These are phyloP conservation scores for Drosophila mercatorum DNA, from an alignment of 2,888 invertebrate species.

Conservation along the genomic window DNA sequence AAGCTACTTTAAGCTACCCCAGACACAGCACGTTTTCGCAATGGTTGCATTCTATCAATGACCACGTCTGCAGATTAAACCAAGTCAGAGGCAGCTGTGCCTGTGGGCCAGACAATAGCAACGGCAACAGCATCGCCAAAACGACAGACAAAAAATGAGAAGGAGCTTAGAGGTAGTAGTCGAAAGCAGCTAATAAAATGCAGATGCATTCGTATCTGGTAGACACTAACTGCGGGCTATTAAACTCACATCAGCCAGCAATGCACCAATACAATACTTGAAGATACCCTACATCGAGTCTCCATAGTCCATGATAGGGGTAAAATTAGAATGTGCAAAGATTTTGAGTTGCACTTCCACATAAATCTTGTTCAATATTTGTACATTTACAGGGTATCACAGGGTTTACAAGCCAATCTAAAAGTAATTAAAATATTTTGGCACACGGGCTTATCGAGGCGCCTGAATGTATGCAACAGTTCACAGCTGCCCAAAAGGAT, in stretches of 20 bases:
- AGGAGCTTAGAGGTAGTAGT: background rate
- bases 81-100: conserved; percentile 22
- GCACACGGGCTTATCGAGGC: background rate
- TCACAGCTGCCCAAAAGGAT: conserved; percentile 14
- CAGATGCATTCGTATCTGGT: conserved; percentile 10
- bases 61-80: conserved; percentile 9
- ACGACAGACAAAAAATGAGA: background rate
- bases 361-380: background rate
- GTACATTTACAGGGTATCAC: background rate
- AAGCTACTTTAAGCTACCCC: background rate
- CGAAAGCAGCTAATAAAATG: conserved; percentile 39
- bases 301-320: background rate
- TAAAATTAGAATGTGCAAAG: too few species aligned
- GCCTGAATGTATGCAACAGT: conserved; percentile 16
- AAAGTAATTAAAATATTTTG: conserved; percentile 24
- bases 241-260: conserved; percentile 23
- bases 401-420: background rate
- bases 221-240: conserved; percentile 22
- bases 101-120: conserved; percentile 2
- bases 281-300: conserved; percentile 4
- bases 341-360: background rate
- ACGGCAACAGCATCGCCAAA: conserved; percentile 8
- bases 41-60: conserved; percentile 15
- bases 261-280: background rate
- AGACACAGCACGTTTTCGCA: conserved; percentile 13